Percentiles rank a stretch among this genome's conserved stretches.
phyloP scores from a whole-genome alignment of 2,113 vertebrate genomes.

The Thryonomys swinderianus region DNA sequence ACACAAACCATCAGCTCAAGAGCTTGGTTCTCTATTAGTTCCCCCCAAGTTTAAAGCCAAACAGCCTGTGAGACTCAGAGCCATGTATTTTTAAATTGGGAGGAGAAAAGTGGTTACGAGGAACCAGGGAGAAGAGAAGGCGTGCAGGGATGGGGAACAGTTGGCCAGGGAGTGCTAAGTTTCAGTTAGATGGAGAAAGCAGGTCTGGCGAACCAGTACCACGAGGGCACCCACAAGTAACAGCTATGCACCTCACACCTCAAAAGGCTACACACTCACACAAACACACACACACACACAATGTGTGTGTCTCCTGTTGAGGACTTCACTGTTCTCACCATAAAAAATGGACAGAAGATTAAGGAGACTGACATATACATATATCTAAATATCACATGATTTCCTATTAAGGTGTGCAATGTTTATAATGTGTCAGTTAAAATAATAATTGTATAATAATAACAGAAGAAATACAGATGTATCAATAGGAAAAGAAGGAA shows the following conservation, averaged over 20 bases:
- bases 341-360: not conserved
- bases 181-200: not conserved
- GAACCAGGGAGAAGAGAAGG: no score
- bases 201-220: not conserved
- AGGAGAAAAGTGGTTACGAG: not conserved
- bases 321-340: not conserved
- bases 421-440: not conserved
- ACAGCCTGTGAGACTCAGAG: not conserved
- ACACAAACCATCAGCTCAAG: not conserved
- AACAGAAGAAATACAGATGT: not conserved
- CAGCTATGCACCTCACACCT: not conserved
- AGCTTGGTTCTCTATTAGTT: not conserved
- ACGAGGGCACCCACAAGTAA: no score
- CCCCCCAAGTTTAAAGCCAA: not conserved
- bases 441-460: constrained; percentile 12
- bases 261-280: no score
- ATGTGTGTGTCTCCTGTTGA: no score
- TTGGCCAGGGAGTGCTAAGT: not conserved
- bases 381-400: not conserved
- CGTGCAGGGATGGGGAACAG: not conserved
- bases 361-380: not conserved
- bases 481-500: not conserved
- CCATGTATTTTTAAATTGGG: not conserved
- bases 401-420: not conserved
- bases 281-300: no score